These are phyloP conservation scores for Palythoa caribaeorum DNA, from an alignment of 92 coral and sea anemone genomes.

Conservation along the genomic window DNA sequence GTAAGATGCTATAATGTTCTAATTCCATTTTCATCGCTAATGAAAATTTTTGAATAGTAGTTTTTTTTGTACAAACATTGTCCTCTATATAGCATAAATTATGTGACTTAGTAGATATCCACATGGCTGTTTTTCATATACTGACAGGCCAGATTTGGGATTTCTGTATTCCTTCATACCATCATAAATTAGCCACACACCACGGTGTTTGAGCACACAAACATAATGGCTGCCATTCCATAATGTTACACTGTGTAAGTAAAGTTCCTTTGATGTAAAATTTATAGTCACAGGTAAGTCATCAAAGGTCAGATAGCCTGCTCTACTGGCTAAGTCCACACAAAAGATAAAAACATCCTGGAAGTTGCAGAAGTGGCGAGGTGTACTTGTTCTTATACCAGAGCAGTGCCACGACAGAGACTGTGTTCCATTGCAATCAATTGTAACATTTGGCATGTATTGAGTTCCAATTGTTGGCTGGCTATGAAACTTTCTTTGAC, in stretches of 20 bases:
- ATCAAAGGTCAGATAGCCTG: background rate
- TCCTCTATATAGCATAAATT: constrained; percentile 9
- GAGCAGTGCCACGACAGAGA: constrained; percentile 61
- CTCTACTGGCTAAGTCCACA: constrained; percentile 59
- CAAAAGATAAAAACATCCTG: constrained; percentile 52
- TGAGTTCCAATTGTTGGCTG: constrained; percentile 53
- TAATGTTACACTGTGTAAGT: constrained; percentile 50
- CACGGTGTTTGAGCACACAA: constrained; percentile 35
- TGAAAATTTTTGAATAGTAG: too few relatives aligned
- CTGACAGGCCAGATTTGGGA: constrained; percentile 42
- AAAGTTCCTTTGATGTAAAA: constrained; percentile 34
- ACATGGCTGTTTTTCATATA: constrained; percentile 37
- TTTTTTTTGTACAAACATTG: too few relatives aligned
- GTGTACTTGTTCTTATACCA: constrained; percentile 55
- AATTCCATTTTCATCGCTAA: too few relatives aligned
- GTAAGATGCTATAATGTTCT: too few relatives aligned
- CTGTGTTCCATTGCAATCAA: constrained; percentile 50
- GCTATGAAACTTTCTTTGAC: constrained; percentile 62
- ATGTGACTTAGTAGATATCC: constrained; percentile 44
- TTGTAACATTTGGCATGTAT: constrained; percentile 25
- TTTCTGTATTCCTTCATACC: constrained; percentile 49
- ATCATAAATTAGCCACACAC: constrained; percentile 49
- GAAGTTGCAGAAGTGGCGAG: constrained; percentile 41
- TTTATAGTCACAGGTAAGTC: constrained; percentile 21
- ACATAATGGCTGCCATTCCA: constrained; percentile 46